A percentile compares a stretch with the other conserved stretches of the same genome.
Conservation (phyloP, 2,888 invertebrate genomes). For the Aradus depressus region DNA sequence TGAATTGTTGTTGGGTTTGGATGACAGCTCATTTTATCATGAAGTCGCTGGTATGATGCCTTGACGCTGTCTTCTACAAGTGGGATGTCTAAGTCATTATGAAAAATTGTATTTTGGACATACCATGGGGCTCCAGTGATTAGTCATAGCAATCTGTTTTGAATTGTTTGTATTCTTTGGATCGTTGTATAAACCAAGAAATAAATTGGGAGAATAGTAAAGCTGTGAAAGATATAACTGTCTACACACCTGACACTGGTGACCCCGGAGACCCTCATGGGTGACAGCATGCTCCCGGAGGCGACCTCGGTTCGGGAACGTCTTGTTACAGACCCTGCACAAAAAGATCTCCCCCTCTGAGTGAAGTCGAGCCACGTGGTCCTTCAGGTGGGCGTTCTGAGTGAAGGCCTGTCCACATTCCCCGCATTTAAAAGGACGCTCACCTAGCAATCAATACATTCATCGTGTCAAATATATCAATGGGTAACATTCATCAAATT, state of each 20-base stretch:
- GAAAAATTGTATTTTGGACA: too few species aligned
- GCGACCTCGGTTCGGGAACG: slow-evolving; percentile 20
- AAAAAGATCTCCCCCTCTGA: slow-evolving; percentile 22
- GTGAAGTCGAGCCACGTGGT: slow-evolving; percentile 26
- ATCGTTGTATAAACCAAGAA: too few species aligned
- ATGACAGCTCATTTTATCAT: too few species aligned
- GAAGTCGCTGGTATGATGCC: too few species aligned
- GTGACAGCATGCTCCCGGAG: slow-evolving; percentile 22
- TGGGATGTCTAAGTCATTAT: too few species aligned
- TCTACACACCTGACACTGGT: slow-evolving; percentile 19
- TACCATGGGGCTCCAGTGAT: too few species aligned
- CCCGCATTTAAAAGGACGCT: slow-evolving; percentile 25
- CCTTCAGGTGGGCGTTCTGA: slow-evolving; percentile 27
- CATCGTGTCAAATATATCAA: neutral
- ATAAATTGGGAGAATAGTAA: too few species aligned
- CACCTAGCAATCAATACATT: slow-evolving; percentile 15
- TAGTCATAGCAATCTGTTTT: too few species aligned
- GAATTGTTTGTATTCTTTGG: too few species aligned
- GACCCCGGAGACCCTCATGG: slow-evolving; percentile 21
- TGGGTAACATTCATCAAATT: neutral
- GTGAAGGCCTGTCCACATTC: slow-evolving; percentile 26
- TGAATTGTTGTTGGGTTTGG: too few species aligned
- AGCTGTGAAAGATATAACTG: too few species aligned
- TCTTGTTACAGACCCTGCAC: slow-evolving; percentile 25
- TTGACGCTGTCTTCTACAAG: too few species aligned